Evolutionary conservation across 2,888 invertebrate genomes (phyloP).

Genomic region (Papilio gigon): DNA sequence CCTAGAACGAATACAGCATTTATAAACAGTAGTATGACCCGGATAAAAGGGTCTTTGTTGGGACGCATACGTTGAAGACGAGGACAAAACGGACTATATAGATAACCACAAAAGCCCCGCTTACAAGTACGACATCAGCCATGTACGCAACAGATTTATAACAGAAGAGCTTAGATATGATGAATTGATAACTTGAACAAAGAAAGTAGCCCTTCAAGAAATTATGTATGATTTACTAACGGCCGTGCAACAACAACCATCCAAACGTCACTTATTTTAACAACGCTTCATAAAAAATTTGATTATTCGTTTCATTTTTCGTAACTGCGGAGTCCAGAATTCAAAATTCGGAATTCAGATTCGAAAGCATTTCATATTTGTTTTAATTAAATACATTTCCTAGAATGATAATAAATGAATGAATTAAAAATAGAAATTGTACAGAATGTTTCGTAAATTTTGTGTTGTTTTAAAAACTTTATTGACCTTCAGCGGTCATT

Average conservation of each 20-base stretch:
- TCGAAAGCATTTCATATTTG: too few species aligned
- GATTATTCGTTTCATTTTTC: too few species aligned
- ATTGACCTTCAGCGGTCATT: not conserved
- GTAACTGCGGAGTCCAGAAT: too few species aligned
- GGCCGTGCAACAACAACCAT: too few species aligned
- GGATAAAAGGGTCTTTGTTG: slow-evolving; percentile 11
- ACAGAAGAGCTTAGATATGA: slow-evolving; percentile 25
- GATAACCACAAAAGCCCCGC: slow-evolving; percentile 17
- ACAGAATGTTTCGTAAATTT: not conserved
- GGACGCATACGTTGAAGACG: not conserved
- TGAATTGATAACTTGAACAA: not conserved
- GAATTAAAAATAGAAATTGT: too few species aligned
- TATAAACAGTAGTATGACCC: not conserved
- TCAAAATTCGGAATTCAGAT: too few species aligned
- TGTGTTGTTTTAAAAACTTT: slow-evolving; percentile 1
- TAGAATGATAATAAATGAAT: too few species aligned
- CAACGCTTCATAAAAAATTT: too few species aligned
- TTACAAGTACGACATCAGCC: slow-evolving; percentile 31
- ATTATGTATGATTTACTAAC: not conserved
- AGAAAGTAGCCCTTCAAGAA: not conserved
- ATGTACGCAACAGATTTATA: slow-evolving; percentile 33
- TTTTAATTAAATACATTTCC: too few species aligned
- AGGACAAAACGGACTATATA: not conserved
- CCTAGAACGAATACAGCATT: not conserved
- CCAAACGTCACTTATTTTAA: too few species aligned